These are phyloP conservation scores for Macrocentrus cingulum DNA, from an alignment of 1,140 invertebrate genomes.

Conservation along the genomic window DNA sequence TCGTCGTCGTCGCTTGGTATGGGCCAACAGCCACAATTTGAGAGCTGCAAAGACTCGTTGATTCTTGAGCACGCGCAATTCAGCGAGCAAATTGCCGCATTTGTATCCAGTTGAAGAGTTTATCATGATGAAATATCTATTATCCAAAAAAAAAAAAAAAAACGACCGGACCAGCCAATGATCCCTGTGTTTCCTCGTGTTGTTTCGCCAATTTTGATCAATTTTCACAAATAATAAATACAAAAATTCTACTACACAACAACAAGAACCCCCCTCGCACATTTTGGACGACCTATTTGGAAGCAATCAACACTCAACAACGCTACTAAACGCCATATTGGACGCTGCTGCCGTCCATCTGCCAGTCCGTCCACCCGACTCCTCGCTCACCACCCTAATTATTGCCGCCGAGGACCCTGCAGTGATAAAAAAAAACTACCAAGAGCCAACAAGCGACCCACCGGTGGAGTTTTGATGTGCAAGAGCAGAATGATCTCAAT, in stretches of 20 bases:
- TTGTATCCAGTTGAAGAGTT: slow-evolving; percentile 53
- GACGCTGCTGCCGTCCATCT: slow-evolving; percentile 20
- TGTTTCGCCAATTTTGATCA: slow-evolving; percentile 18
- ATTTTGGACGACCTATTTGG: too few relatives aligned
- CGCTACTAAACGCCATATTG: slow-evolving; percentile 21
- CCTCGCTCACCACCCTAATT: background rate
- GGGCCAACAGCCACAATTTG: slow-evolving; percentile 47
- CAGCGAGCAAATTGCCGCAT: slow-evolving; percentile 55
- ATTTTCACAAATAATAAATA: background rate
- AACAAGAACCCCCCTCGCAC: too few relatives aligned
- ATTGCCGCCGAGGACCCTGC: too few relatives aligned
- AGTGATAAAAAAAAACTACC: too few relatives aligned
- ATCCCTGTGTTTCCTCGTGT: slow-evolving; percentile 28
- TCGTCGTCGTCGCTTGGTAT: slow-evolving; percentile 17
- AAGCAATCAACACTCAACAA: background rate
- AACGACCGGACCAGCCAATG: background rate
- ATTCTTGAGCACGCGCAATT: slow-evolving; percentile 54
- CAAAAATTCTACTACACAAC: background rate
- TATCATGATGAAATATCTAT: background rate
- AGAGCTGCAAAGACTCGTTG: slow-evolving; percentile 55
- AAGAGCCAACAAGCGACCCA: background rate
- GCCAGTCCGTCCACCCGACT: slow-evolving; percentile 26
- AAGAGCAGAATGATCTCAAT: slow-evolving; percentile 26
- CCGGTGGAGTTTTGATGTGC: slow-evolving; percentile 15
- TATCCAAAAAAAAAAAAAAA: background rate